Evolutionary conservation across 2,113 vertebrate genomes (phyloP).

Genomic region (Chaenogobius annularis): DNA sequence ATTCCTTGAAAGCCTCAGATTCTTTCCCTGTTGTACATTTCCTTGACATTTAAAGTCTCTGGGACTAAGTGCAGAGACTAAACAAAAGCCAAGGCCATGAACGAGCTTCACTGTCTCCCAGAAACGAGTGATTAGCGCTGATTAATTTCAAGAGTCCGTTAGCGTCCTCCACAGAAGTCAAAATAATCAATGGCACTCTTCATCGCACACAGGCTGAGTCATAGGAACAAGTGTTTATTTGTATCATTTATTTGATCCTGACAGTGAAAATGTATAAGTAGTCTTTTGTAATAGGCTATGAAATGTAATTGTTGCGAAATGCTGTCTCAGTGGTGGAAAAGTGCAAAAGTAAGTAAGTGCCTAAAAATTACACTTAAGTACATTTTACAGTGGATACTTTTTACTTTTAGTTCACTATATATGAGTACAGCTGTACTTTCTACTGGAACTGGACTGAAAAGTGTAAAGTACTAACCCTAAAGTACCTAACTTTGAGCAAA

Average conservation of each 20-base stretch:
- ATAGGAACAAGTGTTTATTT: background rate
- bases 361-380: no score
- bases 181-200: constrained; percentile 8
- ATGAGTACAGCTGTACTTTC: no score
- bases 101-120: background rate
- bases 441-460: no score
- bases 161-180: background rate
- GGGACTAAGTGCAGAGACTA: background rate
- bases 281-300: background rate
- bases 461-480: no score
- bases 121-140: background rate
- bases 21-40: background rate
- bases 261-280: background rate
- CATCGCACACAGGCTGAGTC: background rate
- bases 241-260: background rate
- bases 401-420: no score
- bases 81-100: background rate
- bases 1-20: constrained; percentile 3
- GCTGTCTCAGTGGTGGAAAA: no score
- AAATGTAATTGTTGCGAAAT: background rate
- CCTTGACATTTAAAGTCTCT: constrained; percentile 1
- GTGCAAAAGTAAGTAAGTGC: no score
- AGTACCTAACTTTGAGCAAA: no score
- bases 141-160: constrained; percentile 3
- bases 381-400: no score